phyloP scores from a whole-genome alignment of 2,888 invertebrate genomes.

The Anoplius nigerrimus region DNA sequence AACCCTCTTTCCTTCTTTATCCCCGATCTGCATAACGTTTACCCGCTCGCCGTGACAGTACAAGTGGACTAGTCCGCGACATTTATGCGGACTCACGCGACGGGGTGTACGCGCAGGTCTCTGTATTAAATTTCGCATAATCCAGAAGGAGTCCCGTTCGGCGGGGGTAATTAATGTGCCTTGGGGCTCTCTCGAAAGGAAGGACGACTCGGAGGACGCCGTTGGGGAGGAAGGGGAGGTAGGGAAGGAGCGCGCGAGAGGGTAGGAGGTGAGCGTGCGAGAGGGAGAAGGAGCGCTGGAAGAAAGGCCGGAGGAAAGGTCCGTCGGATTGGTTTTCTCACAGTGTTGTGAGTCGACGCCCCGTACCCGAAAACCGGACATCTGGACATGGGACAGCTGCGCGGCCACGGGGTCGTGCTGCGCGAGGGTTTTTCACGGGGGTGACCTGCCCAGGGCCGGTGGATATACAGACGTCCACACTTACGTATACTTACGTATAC shows the following conservation, averaged over 20 bases:
- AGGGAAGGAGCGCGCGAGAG: constrained; percentile 24
- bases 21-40: too few relatives aligned
- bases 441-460: constrained; percentile 28
- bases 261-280: constrained; percentile 21
- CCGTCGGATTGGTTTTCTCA: constrained; percentile 63
- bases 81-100: constrained; percentile 36
- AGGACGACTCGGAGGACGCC: constrained; percentile 15
- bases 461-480: constrained; percentile 17
- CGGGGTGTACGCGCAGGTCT: constrained; percentile 31
- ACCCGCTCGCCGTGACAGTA: background rate
- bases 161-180: constrained; percentile 68
- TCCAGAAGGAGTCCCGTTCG: constrained; percentile 56
- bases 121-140: constrained; percentile 67
- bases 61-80: background rate
- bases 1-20: too few relatives aligned
- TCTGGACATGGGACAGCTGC: constrained; percentile 72
- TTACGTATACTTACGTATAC: background rate
- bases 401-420: constrained; percentile 45
- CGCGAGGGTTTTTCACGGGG: constrained; percentile 46
- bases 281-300: constrained; percentile 26
- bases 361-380: constrained; percentile 66
- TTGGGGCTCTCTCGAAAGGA: constrained; percentile 52
- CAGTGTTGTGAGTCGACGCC: constrained; percentile 50
- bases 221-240: too few relatives aligned
- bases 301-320: constrained; percentile 46